Percentiles rank a stretch among this genome's conserved stretches.
Evolutionary conservation across 2,113 vertebrate species (phyloP).

Genomic region (Caloenas nicobarica): DNA sequence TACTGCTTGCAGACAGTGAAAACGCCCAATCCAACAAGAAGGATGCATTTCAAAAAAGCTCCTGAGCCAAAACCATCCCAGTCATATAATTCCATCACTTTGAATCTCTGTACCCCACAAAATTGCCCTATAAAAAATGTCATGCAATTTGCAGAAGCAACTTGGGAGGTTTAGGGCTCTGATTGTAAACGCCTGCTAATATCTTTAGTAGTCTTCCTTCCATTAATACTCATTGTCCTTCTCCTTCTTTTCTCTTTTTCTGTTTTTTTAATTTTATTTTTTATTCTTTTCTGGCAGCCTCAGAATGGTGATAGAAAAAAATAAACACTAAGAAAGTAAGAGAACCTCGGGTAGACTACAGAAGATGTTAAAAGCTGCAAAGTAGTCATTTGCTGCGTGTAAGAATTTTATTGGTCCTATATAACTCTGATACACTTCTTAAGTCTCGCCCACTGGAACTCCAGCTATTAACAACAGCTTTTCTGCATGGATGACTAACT

Average conservation of each 20-base stretch:
- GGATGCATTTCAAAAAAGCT: neutral
- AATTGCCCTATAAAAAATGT: neutral
- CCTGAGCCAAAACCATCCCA: neutral
- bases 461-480: neutral
- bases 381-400: neutral
- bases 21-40: neutral
- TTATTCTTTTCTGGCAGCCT: neutral
- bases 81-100: neutral
- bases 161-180: neutral
- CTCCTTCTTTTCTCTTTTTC: neutral
- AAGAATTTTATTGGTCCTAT: neutral
- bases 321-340: neutral
- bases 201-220: neutral
- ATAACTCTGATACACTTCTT: neutral
- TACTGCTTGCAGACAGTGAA: neutral
- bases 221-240: neutral
- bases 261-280: neutral
- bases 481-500: neutral
- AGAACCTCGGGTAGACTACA: neutral
- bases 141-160: neutral
- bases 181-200: conserved; percentile 14
- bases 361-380: neutral
- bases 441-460: neutral
- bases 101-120: neutral
- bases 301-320: neutral